Conservation (phyloP, 2,888 invertebrate genomes). For the Drosophila multiciliata region DNA sequence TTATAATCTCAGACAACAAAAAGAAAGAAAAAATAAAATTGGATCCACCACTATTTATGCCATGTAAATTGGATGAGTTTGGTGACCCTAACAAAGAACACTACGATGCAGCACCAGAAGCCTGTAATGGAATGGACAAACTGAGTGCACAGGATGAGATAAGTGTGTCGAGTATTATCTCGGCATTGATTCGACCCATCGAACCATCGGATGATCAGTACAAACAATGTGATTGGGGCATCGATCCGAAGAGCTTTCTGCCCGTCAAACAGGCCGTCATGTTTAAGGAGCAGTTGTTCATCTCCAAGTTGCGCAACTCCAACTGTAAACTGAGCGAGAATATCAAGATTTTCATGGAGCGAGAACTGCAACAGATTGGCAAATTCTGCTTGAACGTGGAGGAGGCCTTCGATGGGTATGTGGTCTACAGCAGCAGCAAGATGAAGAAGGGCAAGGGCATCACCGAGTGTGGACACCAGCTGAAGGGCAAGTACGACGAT, state of each 20-base stretch:
- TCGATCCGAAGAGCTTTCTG: constrained; percentile 71
- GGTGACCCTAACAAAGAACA: constrained; percentile 27
- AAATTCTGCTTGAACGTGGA: constrained; percentile 74
- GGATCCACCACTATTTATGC: constrained; percentile 67
- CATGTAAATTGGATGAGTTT: constrained; percentile 52
- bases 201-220: constrained; percentile 65
- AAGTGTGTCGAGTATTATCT: constrained; percentile 80
- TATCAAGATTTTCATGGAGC: constrained; percentile 76
- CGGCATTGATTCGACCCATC: constrained; percentile 68
- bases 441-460: constrained; percentile 73
- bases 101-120: background rate
- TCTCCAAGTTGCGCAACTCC: constrained; percentile 69
- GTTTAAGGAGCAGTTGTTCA: constrained; percentile 73
- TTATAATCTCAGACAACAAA: background rate
- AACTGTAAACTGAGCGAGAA: constrained; percentile 76
- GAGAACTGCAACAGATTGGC: constrained; percentile 75
- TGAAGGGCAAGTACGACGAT: constrained; percentile 79
- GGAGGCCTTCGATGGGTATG: constrained; percentile 81
- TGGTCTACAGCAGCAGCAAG: constrained; percentile 77
- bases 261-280: constrained; percentile 71
- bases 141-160: constrained; percentile 79
- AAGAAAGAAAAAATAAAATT: constrained; percentile 13
- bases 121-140: constrained; percentile 61
- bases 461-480: constrained; percentile 71
- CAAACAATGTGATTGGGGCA: constrained; percentile 65